Conservation (phyloP, 2,113 vertebrate species). For the Axis porcinus region DNA sequence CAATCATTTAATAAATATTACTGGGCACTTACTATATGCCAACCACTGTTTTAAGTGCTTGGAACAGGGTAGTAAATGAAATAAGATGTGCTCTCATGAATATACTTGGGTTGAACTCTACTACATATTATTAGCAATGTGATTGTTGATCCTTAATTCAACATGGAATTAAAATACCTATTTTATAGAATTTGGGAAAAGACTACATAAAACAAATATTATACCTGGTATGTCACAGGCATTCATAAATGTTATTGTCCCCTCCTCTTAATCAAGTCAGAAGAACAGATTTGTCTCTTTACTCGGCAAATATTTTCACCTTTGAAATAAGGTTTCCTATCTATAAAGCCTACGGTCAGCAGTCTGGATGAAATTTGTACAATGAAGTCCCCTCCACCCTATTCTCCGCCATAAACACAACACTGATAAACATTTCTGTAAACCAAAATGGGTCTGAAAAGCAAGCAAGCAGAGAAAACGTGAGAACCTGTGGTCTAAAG, state of each 20-base stretch:
- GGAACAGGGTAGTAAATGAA: background rate
- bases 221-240: background rate
- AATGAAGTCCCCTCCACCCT: background rate
- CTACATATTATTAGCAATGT: background rate
- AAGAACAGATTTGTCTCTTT: background rate
- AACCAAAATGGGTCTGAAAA: background rate
- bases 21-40: background rate
- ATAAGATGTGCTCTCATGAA: background rate
- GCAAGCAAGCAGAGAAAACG: background rate
- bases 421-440: background rate
- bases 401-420: background rate
- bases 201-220: background rate
- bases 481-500: background rate
- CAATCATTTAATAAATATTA: background rate
- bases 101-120: background rate
- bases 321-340: background rate
- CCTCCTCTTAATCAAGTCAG: background rate
- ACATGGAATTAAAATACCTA: background rate
- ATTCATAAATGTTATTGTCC: background rate
- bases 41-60: background rate
- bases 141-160: background rate
- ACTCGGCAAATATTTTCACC: background rate
- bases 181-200: background rate
- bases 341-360: background rate
- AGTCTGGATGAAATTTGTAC: background rate